Percentiles rank a stretch among this genome's conserved stretches.
Evolutionary conservation across 2,888 invertebrate genomes (phyloP).

Genomic region (Odontomyia ornata): DNA sequence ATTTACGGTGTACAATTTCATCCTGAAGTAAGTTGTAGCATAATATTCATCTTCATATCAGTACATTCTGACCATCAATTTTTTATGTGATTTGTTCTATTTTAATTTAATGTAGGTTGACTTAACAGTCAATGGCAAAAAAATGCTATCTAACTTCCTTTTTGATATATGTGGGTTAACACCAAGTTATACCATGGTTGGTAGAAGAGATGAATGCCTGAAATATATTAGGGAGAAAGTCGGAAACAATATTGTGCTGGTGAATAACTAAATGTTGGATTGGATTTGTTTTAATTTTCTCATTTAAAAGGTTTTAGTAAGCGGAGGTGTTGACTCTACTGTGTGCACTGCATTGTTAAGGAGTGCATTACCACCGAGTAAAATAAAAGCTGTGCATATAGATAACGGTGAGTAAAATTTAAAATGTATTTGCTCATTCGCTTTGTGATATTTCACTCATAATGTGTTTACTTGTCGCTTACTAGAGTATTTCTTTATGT

Average conservation of each 20-base stretch:
- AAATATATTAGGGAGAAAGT: slow-evolving; percentile 90
- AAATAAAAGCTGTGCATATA: slow-evolving; percentile 95
- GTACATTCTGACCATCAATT: too few relatives aligned
- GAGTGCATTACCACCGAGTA: slow-evolving; percentile 86
- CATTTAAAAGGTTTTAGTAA: slow-evolving; percentile 78
- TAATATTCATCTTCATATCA: too few relatives aligned
- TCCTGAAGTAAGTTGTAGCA: slow-evolving; percentile 77
- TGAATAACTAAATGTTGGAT: slow-evolving; percentile 65
- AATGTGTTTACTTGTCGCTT: too few relatives aligned
- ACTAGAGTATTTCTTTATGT: too few relatives aligned
- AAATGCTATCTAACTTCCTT: slow-evolving; percentile 94
- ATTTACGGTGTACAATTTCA: slow-evolving; percentile 98
- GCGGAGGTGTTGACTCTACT: slow-evolving; percentile 99
- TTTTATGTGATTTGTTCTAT: too few relatives aligned
- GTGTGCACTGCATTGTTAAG: slow-evolving; percentile 96
- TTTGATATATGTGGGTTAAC: slow-evolving; percentile 89
- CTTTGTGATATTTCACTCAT: too few relatives aligned
- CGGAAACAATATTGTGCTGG: slow-evolving; percentile 91
- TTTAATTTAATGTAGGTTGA: slow-evolving; percentile 72
- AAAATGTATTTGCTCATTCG: background rate
- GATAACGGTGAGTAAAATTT: slow-evolving; percentile 80
- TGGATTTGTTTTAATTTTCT: background rate
- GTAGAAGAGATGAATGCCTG: slow-evolving; percentile 88
- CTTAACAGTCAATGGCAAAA: slow-evolving; percentile 87
- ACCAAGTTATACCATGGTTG: slow-evolving; percentile 87